These are phyloP conservation scores for Scatophagus argus DNA, from an alignment of 2,113 vertebrate genomes.

Conservation along the genomic window DNA sequence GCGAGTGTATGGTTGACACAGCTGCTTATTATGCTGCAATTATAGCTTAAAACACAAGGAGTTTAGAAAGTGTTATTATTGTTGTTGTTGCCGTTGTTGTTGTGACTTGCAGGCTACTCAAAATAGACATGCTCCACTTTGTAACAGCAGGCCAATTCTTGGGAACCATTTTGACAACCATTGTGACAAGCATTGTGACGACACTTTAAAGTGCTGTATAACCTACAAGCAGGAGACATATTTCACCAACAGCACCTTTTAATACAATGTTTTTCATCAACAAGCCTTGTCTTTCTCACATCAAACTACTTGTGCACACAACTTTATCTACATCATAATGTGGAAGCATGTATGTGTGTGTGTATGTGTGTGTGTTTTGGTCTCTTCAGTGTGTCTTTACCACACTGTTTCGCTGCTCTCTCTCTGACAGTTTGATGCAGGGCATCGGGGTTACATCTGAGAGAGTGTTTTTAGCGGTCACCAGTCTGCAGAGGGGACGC, in stretches of 20 bases:
- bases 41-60: too few species aligned
- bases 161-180: neutral
- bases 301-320: neutral
- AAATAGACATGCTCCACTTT: too few species aligned
- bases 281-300: neutral
- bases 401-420: conserved; percentile 30
- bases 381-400: conserved; percentile 42
- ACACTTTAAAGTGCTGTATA: neutral
- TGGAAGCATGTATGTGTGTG: conserved; percentile 7
- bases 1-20: too few species aligned
- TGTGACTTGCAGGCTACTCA: too few species aligned
- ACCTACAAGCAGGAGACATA: neutral
- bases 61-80: too few species aligned
- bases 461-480: conserved; percentile 80
- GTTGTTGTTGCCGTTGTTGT: too few species aligned
- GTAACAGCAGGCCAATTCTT: too few species aligned
- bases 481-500: conserved; percentile 71
- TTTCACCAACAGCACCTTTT: neutral
- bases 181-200: too few species aligned
- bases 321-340: neutral
- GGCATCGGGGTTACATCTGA: conserved; percentile 71
- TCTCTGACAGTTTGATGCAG: conserved; percentile 76
- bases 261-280: neutral
- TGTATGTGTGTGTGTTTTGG: conserved; percentile 20
- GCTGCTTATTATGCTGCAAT: too few species aligned